These are phyloP conservation scores for Apteryx owenii DNA, from an alignment of 2,113 vertebrate species.

Conservation along the genomic window DNA sequence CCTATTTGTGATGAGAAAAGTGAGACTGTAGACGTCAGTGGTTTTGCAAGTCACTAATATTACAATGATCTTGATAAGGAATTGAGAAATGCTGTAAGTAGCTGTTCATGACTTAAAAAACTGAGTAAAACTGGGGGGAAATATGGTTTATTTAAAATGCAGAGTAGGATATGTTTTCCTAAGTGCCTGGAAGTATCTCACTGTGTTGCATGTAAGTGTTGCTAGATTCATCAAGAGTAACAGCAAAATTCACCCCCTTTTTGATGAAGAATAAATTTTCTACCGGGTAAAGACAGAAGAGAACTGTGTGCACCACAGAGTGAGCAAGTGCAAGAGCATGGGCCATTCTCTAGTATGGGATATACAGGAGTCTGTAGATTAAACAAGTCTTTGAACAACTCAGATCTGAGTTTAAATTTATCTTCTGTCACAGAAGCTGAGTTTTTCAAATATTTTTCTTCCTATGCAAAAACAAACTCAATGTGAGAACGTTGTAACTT, in stretches of 20 bases:
- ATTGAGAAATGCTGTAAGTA: not conserved
- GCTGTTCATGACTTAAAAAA: not conserved
- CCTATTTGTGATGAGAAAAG: not conserved
- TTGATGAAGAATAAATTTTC: not conserved
- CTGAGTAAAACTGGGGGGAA: not conserved
- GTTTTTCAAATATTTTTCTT: slow-evolving; percentile 3
- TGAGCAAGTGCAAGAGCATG: fast-evolving
- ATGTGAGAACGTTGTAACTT: not conserved
- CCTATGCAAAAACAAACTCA: not conserved
- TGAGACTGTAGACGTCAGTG: not conserved
- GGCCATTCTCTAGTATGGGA: not conserved
- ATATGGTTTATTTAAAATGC: not conserved
- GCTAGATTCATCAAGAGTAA: not conserved
- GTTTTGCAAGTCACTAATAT: not conserved
- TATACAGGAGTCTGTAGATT: not conserved
- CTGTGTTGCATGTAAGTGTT: not conserved
- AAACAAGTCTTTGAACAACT: not conserved
- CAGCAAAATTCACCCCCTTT: not conserved
- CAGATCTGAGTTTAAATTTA: not conserved
- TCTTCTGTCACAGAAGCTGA: not conserved
- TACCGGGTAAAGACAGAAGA: not conserved
- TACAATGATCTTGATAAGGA: not conserved
- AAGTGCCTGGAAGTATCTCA: not conserved
- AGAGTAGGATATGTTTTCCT: not conserved
- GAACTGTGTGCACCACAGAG: fast-evolving